Evolutionary conservation across 2,797 vertebrate genomes (phyloP), one percentile per base, ranked within the genome.

Genomic region (Furcifer pardalis): DNA sequence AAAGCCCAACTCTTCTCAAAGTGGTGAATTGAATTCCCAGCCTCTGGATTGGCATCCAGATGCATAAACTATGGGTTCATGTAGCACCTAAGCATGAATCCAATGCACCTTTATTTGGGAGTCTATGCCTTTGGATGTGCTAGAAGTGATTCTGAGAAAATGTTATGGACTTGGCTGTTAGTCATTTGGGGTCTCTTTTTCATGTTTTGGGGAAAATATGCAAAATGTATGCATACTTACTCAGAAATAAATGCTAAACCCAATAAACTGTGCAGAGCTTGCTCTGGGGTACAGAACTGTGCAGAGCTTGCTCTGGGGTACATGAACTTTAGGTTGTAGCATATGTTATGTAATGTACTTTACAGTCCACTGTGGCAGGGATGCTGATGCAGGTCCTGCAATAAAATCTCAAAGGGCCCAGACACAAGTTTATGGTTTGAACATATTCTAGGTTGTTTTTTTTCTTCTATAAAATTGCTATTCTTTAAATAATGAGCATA

Each of bases 401-500:
- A 1, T 32, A 27, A 90, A 82, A 27, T 8, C 81, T 21, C 56
- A 83, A 86, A 27, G 0, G 59, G 88, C 92, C 66, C 56, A 75
- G 15, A 49, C 84, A 80, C 59, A 78, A 80, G 19, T 35, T 84
- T 93, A 86, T 81, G 63, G 89, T 81, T 93, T 90, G 79, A 91
- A 88, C n/a, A 86, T 7, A 92, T 79, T 15, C 10, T 88, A 76
- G n/a, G 91, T 87, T 86, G 89, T 19, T 71, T 80, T 71, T 56
- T 71, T 56, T n/a, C 40, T 71, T 86, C 65, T 82, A 77, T 62
- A 93, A 91, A 91, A 90, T 89, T 87, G 10, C 85, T 93, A 86
- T 89, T 90, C 44, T 93, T 93, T 91, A 93, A 93, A 90, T 94
- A 90, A 92, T 83, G 40, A 93, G 32, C 77, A 84, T 81, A 7